phyloP scores from a whole-genome alignment of 2,797 vertebrate species.

The Sylvia borin region DNA sequence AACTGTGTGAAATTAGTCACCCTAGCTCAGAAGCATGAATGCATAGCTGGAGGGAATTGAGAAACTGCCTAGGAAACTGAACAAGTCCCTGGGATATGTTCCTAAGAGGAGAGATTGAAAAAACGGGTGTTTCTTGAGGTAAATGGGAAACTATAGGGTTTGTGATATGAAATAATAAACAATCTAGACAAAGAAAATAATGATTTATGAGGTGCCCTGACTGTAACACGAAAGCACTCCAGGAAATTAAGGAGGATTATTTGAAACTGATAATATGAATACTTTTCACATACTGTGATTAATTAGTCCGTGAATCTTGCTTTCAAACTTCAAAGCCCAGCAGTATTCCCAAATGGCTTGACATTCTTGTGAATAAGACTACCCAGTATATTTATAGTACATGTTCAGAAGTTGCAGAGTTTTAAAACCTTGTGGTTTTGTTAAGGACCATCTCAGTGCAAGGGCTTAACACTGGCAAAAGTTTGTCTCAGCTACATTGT shows the following conservation, averaged over 20 bases:
- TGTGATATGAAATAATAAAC: not conserved
- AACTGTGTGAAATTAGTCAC: not conserved
- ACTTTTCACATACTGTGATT: not conserved
- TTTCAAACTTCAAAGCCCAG: slow-evolving; percentile 28
- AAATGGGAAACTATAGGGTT: not conserved
- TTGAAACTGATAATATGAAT: slow-evolving; percentile 37
- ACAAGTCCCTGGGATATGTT: not conserved
- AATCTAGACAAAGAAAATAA: not conserved
- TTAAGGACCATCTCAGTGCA: not conserved
- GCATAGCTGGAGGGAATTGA: not conserved
- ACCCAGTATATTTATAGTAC: not conserved
- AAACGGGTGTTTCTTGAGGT: not conserved
- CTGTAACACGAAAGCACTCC: not conserved
- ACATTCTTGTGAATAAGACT: slow-evolving; percentile 12
- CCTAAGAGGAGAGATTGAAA: not conserved
- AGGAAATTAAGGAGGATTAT: not conserved
- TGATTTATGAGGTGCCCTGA: not conserved
- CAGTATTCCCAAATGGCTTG: slow-evolving; percentile 8
- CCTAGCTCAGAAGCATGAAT: not conserved
- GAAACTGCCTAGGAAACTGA: not conserved
- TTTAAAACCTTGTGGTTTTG: not conserved
- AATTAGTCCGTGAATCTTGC: not conserved
- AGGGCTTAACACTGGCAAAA: not conserved
- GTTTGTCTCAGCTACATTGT: not conserved
- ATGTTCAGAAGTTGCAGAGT: not conserved